Conservation (phyloP, 2,113 vertebrate genomes). For the Callaeas wilsoni region DNA sequence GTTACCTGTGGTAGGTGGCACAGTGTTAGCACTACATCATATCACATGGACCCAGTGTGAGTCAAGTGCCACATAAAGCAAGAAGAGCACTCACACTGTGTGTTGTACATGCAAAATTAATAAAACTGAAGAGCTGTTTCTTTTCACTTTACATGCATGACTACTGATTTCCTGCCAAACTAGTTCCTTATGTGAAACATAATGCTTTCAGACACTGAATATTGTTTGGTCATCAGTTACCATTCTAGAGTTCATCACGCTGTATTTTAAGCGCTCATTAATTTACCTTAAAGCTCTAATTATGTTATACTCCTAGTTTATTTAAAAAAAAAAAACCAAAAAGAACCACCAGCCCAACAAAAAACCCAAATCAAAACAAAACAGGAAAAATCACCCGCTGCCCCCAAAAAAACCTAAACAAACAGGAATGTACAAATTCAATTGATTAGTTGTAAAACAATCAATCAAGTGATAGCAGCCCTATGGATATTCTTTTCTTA, state of each 20-base stretch:
- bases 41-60: neutral
- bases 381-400: rapidly evolving
- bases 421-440: neutral
- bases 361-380: neutral
- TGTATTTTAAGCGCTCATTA: neutral
- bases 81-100: neutral
- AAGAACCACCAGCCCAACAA: neutral
- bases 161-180: neutral
- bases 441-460: neutral
- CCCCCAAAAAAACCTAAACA: rapidly evolving
- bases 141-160: neutral
- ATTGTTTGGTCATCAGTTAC: neutral
- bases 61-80: neutral
- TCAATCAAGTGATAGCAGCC: neutral
- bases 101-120: neutral
- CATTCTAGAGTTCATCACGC: neutral
- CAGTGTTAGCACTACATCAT: neutral
- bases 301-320: neutral
- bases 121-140: neutral
- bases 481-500: neutral
- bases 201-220: neutral
- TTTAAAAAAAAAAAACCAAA: neutral
- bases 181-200: neutral
- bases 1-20: neutral
- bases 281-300: neutral